Base-by-base conservation (phyloP, 2,888 invertebrate genomes). In the Leucania comma region DNA sequence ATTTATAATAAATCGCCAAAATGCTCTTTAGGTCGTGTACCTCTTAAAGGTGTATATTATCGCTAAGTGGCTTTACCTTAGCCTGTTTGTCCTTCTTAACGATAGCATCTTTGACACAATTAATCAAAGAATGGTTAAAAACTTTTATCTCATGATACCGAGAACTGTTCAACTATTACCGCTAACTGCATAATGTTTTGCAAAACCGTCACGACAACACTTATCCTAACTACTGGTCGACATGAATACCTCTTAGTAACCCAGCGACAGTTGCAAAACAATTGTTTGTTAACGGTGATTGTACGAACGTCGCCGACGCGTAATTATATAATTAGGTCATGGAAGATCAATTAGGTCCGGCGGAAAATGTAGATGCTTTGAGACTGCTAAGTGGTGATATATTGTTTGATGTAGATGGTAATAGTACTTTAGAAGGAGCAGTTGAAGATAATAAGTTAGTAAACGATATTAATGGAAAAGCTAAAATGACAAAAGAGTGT, bases 241-340 rank as follows among this genome's bases (percentile, higher is more conserved):
- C 82, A 81, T 81, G 83, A 72, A 61, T 72, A 58, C 32, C 51
- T 60, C 71, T 72, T 68, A 72, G 38, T 24, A 48, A 62, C 74
- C n/a, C 22, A 54, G 26, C 72, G 66, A 61, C 66, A 53, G 58
- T 76, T 73, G 71, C 79, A 60, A 82, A 82, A 82, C 82, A 82
- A 84, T 79, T 69, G 79, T 67, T 73, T 72, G 58, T 70, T 67
- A 73, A 64, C 71, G 59, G 72, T 61, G 73, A 84, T 84, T 76
- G 79, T 78, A 58, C 70, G 81, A 71, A 70, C 60, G 75, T 72
- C 50, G 78, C 42, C 24, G 54, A 42, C 70, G 61, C 14, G 82
- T 78, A 82, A 85, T 83, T 83, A 83, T 70, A 85, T 70, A 83
- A 83, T 83, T 75, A 50, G 85, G 80, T 73, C 83, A 78, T 59